Conservation (phyloP, 35 echinoderm and acorn worm species). For the Apostichopus californicus region DNA sequence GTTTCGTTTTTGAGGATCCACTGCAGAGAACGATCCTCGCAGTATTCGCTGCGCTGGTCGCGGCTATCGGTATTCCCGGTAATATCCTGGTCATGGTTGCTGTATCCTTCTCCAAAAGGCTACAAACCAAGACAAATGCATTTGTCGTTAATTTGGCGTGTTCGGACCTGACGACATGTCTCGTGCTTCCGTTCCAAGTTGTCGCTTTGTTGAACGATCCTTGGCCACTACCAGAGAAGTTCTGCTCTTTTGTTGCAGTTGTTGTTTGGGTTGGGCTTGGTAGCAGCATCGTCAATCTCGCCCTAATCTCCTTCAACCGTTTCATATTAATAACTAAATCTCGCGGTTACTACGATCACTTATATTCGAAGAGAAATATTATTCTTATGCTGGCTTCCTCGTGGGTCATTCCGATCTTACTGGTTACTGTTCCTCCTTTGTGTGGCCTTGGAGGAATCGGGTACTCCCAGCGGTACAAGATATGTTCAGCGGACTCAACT, state of each 20-base stretch:
- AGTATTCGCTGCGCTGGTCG: neutral
- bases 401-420: neutral
- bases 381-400: neutral
- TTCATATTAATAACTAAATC: constrained; percentile 60
- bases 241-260: neutral
- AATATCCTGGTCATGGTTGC: constrained; percentile 55
- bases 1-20: no score
- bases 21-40: no score
- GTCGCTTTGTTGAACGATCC: no score
- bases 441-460: neutral
- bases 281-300: constrained; percentile 50
- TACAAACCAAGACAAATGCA: constrained; percentile 4
- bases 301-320: constrained; percentile 63
- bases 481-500: neutral
- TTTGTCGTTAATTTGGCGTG: constrained; percentile 15
- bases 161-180: neutral
- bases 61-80: neutral
- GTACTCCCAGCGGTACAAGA: neutral
- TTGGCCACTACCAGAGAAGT: neutral
- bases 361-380: neutral
- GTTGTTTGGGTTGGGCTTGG: no score
- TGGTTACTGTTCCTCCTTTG: neutral
- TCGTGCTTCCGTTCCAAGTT: neutral
- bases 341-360: neutral
- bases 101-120: neutral